Conservation (phyloP, 2,888 invertebrate species). For the Heliconius hortense region DNA sequence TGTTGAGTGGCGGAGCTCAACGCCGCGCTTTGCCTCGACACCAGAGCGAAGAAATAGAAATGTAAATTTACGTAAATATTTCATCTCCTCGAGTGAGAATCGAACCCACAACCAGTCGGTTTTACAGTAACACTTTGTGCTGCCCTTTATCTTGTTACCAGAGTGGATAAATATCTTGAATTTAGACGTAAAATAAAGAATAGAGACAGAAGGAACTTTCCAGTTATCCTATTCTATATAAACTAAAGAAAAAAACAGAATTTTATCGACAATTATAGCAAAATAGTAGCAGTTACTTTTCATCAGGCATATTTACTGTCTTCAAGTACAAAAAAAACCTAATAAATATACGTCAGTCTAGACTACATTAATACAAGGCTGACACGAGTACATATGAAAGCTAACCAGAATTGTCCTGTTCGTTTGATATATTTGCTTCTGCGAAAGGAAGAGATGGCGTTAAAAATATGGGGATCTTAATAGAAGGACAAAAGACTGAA, state of each 20-base stretch:
- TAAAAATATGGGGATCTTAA: not conserved
- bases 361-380: not conserved
- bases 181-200: not conserved
- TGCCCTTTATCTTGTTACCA: too few relatives aligned
- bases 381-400: conserved; percentile 1
- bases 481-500: not conserved
- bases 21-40: too few relatives aligned
- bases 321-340: not conserved
- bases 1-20: too few relatives aligned
- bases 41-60: too few relatives aligned
- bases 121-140: too few relatives aligned
- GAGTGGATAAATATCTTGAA: too few relatives aligned
- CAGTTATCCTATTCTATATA: not conserved
- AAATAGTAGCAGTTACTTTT: not conserved
- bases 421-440: not conserved
- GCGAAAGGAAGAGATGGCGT: not conserved
- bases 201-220: not conserved
- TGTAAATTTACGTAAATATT: too few relatives aligned
- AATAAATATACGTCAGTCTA: conserved; percentile 2
- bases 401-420: not conserved
- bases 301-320: not conserved
- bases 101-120: too few relatives aligned
- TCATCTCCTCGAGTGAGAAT: too few relatives aligned
- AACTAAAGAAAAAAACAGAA: not conserved
- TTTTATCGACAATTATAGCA: not conserved